These are phyloP conservation scores for Drosophila suboccidentalis DNA, from an alignment of 2,888 invertebrate genomes.

Conservation along the genomic window DNA sequence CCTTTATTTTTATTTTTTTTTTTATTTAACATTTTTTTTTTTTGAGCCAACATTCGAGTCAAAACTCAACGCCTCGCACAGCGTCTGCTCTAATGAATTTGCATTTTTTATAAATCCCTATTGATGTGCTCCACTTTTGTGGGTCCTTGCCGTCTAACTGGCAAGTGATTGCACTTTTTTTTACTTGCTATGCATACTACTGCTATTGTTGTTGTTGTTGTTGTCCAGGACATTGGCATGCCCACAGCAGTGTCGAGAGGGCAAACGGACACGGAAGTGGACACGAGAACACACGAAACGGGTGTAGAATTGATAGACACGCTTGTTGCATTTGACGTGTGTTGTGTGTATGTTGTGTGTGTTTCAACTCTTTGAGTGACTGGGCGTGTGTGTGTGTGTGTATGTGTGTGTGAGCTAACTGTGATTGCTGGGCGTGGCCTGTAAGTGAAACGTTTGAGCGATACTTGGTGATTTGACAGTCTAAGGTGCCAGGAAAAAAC, in stretches of 20 bases:
- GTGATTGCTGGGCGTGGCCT: conserved; percentile 12
- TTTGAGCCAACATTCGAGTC: conserved; percentile 42
- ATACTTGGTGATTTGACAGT: conserved; percentile 15
- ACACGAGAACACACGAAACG: conserved; percentile 27
- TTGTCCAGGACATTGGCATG: conserved; percentile 39
- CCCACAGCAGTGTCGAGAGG: conserved; percentile 42
- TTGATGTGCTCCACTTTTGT: conserved; percentile 74
- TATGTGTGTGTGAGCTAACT: background rate
- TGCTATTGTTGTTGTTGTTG: conserved; percentile 13
- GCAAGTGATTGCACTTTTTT: conserved; percentile 61
- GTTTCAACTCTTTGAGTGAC: too few relatives aligned
- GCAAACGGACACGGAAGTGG: conserved; percentile 48
- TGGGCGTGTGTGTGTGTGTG: conserved; percentile 6
- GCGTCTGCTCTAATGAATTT: conserved; percentile 75
- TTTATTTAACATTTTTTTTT: background rate
- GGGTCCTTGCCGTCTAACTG: conserved; percentile 47
- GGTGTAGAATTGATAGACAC: conserved; percentile 58
- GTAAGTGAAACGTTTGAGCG: conserved; percentile 18
- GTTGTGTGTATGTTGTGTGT: conserved; percentile 17
- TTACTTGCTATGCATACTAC: conserved; percentile 15
- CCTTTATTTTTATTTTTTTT: background rate
- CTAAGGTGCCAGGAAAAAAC: conserved; percentile 1
- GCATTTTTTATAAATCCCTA: conserved; percentile 80
- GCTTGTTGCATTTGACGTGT: conserved; percentile 68
- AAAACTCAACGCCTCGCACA: conserved; percentile 54